A percentile compares a stretch with the other conserved stretches of the same genome.
These are phyloP conservation scores for Petaurus breviceps DNA, from an alignment of 2,113 vertebrate genomes.

Conservation along the genomic window DNA sequence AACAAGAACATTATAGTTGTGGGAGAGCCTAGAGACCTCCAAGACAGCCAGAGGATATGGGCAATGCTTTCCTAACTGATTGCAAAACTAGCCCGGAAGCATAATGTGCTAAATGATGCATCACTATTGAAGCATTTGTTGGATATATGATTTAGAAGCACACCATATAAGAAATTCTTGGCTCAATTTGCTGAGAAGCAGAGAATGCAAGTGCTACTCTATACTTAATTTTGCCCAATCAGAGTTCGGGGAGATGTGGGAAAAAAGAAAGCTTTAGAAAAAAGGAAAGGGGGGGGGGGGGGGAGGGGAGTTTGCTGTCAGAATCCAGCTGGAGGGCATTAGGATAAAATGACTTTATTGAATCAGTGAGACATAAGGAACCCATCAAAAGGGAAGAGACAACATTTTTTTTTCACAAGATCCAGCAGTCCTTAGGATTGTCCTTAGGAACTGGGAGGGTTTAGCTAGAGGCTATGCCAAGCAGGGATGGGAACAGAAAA, in stretches of 20 bases:
- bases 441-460: neutral
- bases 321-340: neutral
- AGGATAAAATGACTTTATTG: neutral
- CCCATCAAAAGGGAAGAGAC: neutral
- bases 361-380: neutral
- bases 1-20: neutral
- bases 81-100: neutral
- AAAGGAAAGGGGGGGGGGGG: neutral
- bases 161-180: neutral
- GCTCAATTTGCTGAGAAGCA: neutral
- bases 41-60: neutral
- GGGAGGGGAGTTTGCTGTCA: neutral
- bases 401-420: neutral
- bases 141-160: neutral
- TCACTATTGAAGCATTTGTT: neutral
- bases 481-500: neutral
- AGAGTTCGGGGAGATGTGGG: neutral
- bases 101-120: neutral
- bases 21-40: neutral
- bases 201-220: neutral
- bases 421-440: neutral
- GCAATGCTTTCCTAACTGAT: neutral
- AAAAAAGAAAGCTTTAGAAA: neutral
- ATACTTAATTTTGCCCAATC: neutral
- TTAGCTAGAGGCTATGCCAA: neutral